A percentile compares a stretch with the other conserved stretches of the same genome.
These are phyloP conservation scores for Papilio demoleus DNA, from an alignment of 2,888 invertebrate genomes.

Conservation along the genomic window DNA sequence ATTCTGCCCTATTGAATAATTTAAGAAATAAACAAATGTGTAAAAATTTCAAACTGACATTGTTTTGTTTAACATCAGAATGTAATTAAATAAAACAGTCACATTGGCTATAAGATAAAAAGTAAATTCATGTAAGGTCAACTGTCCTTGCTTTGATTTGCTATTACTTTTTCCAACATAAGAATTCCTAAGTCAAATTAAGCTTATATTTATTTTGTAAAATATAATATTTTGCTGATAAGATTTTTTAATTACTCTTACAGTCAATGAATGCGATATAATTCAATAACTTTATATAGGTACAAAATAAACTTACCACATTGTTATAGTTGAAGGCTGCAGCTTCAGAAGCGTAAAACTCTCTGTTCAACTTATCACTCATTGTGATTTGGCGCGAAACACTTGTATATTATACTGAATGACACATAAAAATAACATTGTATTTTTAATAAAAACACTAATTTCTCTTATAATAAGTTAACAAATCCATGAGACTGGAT, in stretches of 20 bases:
- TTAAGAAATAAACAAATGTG: too few relatives aligned
- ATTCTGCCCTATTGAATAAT: too few relatives aligned
- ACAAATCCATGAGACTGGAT: too few relatives aligned
- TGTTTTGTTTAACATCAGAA: not conserved
- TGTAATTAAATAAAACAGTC: not conserved
- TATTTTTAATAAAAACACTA: conserved; percentile 48
- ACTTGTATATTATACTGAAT: conserved; percentile 53
- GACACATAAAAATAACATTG: conserved; percentile 54
- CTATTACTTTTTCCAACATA: not conserved
- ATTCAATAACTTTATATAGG: too few relatives aligned
- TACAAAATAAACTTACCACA: conserved; percentile 67
- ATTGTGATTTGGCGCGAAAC: conserved; percentile 56
- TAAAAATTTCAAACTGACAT: not conserved
- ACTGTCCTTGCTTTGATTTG: not conserved
- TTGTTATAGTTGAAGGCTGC: conserved; percentile 79
- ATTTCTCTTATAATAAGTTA: conserved; percentile 44
- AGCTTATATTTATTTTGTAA: not conserved
- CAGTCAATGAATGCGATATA: too few relatives aligned
- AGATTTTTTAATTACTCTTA: too few relatives aligned
- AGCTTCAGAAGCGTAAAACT: conserved; percentile 72
- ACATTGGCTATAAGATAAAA: not conserved
- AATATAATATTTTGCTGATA: too few relatives aligned
- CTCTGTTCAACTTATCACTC: conserved; percentile 76
- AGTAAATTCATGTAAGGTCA: not conserved
- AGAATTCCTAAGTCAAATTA: not conserved